Percentiles rank a stretch among this genome's conserved stretches.
These are phyloP conservation scores for Eretmocerus hayati DNA, from an alignment of 2,888 invertebrate genomes.

Conservation along the genomic window DNA sequence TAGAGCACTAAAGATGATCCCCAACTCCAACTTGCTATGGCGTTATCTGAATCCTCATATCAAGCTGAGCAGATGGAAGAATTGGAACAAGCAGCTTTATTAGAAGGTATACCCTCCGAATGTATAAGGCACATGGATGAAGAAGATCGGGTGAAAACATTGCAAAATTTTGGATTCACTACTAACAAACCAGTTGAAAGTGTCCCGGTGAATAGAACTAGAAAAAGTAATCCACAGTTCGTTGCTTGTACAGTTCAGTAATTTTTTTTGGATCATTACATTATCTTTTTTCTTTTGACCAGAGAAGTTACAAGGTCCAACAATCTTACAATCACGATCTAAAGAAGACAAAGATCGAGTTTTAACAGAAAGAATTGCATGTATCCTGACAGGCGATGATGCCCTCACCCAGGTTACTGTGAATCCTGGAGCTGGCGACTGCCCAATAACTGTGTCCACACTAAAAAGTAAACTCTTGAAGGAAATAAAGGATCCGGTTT, in stretches of 20 bases:
- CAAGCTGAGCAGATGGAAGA: constrained; percentile 39
- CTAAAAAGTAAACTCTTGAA: constrained; percentile 31
- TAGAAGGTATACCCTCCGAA: constrained; percentile 27
- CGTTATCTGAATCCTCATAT: constrained; percentile 46
- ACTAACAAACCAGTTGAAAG: constrained; percentile 28
- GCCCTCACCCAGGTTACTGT: constrained; percentile 31
- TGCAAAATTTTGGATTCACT: constrained; percentile 41
- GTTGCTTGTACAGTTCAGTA: background rate
- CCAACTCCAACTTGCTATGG: constrained; percentile 45
- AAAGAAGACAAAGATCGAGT: constrained; percentile 43
- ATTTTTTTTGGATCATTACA: background rate
- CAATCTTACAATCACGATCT: constrained; percentile 41
- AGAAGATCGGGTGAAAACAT: constrained; percentile 29
- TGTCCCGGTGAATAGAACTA: constrained; percentile 19
- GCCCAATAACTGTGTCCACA: constrained; percentile 7
- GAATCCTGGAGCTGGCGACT: background rate
- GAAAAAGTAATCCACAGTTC: constrained; percentile 26
- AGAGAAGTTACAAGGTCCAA: constrained; percentile 32
- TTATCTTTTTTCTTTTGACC: background rate
- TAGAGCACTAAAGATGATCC: constrained; percentile 35
- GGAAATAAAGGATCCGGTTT: constrained; percentile 29
- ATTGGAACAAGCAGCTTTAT: constrained; percentile 34
- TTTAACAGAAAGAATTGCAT: constrained; percentile 46
- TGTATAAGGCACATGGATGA: constrained; percentile 23
- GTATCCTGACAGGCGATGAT: constrained; percentile 43